phyloP scores from a whole-genome alignment of 2,888 invertebrate genomes.

The Hedychridium roseum region DNA sequence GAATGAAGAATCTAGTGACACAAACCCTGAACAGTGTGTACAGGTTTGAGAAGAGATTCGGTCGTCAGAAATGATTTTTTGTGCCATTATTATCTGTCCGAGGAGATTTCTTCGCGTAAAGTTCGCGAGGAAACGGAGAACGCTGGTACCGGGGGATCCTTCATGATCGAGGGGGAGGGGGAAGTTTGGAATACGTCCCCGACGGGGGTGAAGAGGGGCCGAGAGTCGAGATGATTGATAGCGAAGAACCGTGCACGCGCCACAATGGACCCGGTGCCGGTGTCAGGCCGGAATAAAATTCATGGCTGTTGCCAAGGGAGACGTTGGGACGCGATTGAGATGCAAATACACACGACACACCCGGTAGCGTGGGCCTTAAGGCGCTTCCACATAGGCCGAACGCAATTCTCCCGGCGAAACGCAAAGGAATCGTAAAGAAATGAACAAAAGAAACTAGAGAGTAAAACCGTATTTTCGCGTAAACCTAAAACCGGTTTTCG shows the following conservation, averaged over 20 bases:
- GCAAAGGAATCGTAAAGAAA: too few relatives aligned
- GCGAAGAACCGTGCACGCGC: conserved; percentile 19
- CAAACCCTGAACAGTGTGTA: too few relatives aligned
- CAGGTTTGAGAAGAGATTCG: too few relatives aligned
- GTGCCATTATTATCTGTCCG: too few relatives aligned
- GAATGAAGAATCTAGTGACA: too few relatives aligned
- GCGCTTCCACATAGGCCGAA: too few relatives aligned
- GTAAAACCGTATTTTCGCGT: too few relatives aligned
- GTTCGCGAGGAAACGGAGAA: conserved; percentile 5
- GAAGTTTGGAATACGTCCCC: conserved; percentile 29
- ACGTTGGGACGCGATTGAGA: conserved; percentile 37
- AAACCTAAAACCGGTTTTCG: too few relatives aligned
- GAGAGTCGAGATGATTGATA: conserved; percentile 38
- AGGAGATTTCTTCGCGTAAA: conserved; percentile 4
- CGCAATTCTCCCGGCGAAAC: too few relatives aligned
- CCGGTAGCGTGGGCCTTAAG: conserved; percentile 14
- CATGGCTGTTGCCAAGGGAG: conserved; percentile 28
- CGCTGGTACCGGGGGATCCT: not conserved
- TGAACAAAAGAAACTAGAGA: too few relatives aligned
- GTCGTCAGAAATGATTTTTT: too few relatives aligned
- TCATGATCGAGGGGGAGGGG: conserved; percentile 3
- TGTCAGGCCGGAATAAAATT: conserved; percentile 40
- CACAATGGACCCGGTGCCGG: conserved; percentile 23
- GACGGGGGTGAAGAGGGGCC: conserved; percentile 25
- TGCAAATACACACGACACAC: conserved; percentile 36